Percentiles rank a stretch among this genome's conserved stretches.
Evolutionary conservation across 1,140 invertebrate genomes (phyloP).

Genomic region (Nephila pilipes): DNA sequence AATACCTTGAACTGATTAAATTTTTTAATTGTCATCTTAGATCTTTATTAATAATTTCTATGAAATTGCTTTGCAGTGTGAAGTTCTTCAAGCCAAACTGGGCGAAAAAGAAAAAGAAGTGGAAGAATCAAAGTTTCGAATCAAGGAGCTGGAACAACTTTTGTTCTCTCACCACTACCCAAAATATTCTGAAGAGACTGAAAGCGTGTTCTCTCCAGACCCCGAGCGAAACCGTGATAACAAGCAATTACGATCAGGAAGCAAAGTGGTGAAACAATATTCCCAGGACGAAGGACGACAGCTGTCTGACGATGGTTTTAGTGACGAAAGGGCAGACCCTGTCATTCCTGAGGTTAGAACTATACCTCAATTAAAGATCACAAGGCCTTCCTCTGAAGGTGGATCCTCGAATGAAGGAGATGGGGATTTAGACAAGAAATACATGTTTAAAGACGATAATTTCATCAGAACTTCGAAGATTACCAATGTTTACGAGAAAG

Average conservation of each 20-base stretch:
- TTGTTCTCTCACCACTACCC: constrained; percentile 5
- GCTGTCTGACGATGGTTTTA: neutral
- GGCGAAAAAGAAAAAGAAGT: constrained; percentile 66
- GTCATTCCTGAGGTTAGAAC: neutral
- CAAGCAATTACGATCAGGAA: neutral
- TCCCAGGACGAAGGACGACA: constrained; percentile 68
- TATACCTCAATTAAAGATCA: constrained; percentile 52
- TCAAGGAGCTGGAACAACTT: constrained; percentile 65
- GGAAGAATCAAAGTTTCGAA: constrained; percentile 53
- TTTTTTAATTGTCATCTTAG: too few relatives aligned
- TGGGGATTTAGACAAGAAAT: neutral
- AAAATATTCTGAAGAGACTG: neutral
- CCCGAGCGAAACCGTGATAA: too few relatives aligned
- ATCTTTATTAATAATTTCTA: too few relatives aligned
- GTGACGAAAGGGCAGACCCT: neutral
- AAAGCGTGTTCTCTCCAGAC: neutral
- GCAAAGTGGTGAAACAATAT: constrained; percentile 63
- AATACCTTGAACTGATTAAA: too few relatives aligned
- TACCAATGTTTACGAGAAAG: constrained; percentile 36
- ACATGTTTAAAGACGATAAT: neutral
- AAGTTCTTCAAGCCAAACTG: constrained; percentile 66
- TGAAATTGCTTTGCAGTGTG: constrained; percentile 44
- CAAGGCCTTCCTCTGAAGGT: constrained; percentile 27
- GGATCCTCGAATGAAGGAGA: neutral
- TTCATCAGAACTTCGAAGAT: constrained; percentile 64